Conservation (phyloP, 2,888 invertebrate genomes). For the Andrena minutula region DNA sequence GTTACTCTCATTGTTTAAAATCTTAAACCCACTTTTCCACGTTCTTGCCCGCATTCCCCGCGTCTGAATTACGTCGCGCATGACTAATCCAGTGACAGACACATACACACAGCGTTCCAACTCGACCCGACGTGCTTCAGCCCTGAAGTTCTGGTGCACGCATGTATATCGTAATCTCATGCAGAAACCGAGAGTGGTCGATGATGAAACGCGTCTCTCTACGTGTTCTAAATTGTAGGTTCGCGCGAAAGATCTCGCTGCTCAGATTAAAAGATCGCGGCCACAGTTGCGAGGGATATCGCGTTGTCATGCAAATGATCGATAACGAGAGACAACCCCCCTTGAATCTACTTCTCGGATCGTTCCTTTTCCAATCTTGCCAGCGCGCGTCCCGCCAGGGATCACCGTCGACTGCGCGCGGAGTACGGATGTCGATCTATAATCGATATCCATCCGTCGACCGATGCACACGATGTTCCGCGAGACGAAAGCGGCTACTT, state of each 20-base stretch:
- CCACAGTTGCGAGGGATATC: constrained; percentile 17
- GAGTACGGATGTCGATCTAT: constrained; percentile 17
- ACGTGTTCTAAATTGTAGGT: constrained; percentile 34
- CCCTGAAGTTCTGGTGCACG: constrained; percentile 40
- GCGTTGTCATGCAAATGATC: constrained; percentile 55
- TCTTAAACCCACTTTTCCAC: constrained; percentile 27
- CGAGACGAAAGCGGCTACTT: constrained; percentile 5
- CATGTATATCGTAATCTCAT: background rate
- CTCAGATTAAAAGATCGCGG: constrained; percentile 15
- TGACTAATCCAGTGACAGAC: constrained; percentile 58
- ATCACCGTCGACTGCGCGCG: background rate
- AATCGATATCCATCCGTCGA: constrained; percentile 31
- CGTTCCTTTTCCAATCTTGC: constrained; percentile 14
- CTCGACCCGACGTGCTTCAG: constrained; percentile 23
- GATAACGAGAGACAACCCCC: constrained; percentile 36
- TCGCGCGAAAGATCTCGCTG: constrained; percentile 19
- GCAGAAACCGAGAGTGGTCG: constrained; percentile 17
- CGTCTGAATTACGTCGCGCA: constrained; percentile 43
- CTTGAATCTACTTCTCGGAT: background rate
- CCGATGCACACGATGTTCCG: constrained; percentile 7
- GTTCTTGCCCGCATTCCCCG: constrained; percentile 19
- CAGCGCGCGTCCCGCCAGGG: constrained; percentile 13
- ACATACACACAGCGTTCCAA: constrained; percentile 32
- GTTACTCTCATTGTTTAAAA: background rate
- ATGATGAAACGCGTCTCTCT: constrained; percentile 22